Evolutionary conservation across 2,888 invertebrate genomes (phyloP), one percentile per base, ranked within the genome.

Genomic region (Drosophila kokeensis): DNA sequence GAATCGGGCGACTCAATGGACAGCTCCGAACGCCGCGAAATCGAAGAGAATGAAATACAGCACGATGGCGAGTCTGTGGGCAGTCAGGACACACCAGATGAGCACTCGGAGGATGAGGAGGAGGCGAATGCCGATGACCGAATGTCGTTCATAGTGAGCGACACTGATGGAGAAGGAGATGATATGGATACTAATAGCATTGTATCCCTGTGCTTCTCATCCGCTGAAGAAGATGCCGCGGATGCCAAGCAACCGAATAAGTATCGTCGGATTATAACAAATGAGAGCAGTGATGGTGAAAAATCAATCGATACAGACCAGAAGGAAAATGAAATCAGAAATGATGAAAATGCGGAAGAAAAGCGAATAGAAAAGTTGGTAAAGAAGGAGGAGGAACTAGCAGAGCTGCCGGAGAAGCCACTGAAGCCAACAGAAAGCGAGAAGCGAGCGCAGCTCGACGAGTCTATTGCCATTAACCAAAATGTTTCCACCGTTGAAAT

Each of bases 11-110:
- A 92, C 52, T 93, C 93, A 0, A 90, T 93, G 92, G 93, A 94
- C 77, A 94, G 94, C 15, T 93, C 94, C 32, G 94, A 94, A 83
- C 93, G 91, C 42, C 92, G 90, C 48, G 94, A 94, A 82, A 93
- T 94, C 52, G 83, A 92, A 75, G 93, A 94, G 63, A 94, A 95
- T 89, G 94, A 94, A 91, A 92, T 95, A 53, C 67, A 92, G 18
- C 93, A 93, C 42, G 93, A 93, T 76, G 95, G 94, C 2, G 94
- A 94, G 90, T 94, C 94, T 4, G 89, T 95, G 69, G 93, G 94
- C 54, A 94, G 94, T 53, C 93, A 94, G 50, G 88, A 86, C 30
- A 93, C 94, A 2, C 90, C 93, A 69, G 94, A 94, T 0, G 94
- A 94, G 72, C 92, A 67, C 15, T 50, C 38, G 2, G 87, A 94